These are phyloP conservation scores for Coreoperca whiteheadi DNA, from an alignment of 2,113 vertebrate species.

Conservation along the genomic window DNA sequence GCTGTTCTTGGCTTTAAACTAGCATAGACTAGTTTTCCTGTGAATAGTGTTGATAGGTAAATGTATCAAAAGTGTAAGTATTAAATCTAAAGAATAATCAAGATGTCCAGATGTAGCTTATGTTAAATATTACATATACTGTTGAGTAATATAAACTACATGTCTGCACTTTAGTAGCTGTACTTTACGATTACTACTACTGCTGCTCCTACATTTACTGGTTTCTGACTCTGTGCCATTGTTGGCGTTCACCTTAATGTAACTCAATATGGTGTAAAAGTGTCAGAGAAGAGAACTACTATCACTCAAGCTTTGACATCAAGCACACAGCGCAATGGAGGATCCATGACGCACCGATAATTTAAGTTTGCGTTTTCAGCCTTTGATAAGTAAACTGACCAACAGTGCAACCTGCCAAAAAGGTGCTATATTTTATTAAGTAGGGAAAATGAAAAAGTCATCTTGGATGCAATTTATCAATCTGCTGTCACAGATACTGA, in stretches of 20 bases:
- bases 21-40: too few species aligned
- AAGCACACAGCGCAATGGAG: not conserved
- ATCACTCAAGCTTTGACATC: not conserved
- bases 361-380: not conserved
- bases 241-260: not conserved
- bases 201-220: not conserved
- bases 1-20: not conserved
- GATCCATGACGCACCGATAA: not conserved
- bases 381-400: conserved; percentile 1
- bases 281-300: not conserved
- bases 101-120: not conserved
- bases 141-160: not conserved
- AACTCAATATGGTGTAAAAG: not conserved
- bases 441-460: not conserved
- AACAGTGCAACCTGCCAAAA: not conserved
- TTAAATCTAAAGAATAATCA: not conserved
- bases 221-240: not conserved
- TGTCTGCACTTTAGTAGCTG: not conserved
- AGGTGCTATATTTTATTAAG: not conserved
- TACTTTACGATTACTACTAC: not conserved
- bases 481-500: conserved; percentile 38
- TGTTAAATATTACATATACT: not conserved
- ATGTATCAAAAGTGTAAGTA: not conserved
- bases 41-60: not conserved
- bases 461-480: conserved; percentile 48